phyloP scores from a whole-genome alignment of 1,140 invertebrate species.

The Neodiprion fabricii region DNA sequence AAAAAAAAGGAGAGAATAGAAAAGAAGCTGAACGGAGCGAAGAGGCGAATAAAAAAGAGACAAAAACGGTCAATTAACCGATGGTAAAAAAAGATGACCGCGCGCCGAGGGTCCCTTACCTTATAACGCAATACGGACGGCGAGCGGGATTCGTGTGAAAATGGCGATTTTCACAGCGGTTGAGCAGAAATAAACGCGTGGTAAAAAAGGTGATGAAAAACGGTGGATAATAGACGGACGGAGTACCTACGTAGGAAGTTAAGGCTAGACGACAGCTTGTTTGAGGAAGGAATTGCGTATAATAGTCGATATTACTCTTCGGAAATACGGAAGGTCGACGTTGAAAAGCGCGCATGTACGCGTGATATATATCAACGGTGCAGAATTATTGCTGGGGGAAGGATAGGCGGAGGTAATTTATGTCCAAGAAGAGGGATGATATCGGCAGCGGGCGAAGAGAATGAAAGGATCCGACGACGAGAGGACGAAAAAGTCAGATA shows the following conservation, averaged over 20 bases:
- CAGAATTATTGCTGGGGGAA: no score
- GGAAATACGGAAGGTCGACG: no score
- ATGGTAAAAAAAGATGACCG: neutral
- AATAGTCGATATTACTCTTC: no score
- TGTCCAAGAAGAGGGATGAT: no score
- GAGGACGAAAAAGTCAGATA: neutral
- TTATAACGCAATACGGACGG: no score
- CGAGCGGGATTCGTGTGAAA: constrained; percentile 33
- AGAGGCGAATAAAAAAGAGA: neutral
- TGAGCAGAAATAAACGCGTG: constrained; percentile 38
- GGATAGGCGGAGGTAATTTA: no score
- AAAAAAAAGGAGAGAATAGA: constrained; percentile 14
- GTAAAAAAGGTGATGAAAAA: neutral
- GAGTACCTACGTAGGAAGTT: no score
- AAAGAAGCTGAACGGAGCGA: neutral
- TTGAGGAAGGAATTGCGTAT: no score
- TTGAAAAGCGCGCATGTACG: neutral
- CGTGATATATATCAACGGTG: constrained; percentile 13
- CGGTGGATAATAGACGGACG: no score
- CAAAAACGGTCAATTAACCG: constrained; percentile 1
- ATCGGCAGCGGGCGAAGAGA: neutral
- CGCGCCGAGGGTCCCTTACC: neutral
- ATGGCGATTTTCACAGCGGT: constrained; percentile 41
- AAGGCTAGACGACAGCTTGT: no score
- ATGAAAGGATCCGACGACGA: neutral